Base-by-base conservation (phyloP, 2,888 invertebrate genomes). In the Patella depressa region DNA sequence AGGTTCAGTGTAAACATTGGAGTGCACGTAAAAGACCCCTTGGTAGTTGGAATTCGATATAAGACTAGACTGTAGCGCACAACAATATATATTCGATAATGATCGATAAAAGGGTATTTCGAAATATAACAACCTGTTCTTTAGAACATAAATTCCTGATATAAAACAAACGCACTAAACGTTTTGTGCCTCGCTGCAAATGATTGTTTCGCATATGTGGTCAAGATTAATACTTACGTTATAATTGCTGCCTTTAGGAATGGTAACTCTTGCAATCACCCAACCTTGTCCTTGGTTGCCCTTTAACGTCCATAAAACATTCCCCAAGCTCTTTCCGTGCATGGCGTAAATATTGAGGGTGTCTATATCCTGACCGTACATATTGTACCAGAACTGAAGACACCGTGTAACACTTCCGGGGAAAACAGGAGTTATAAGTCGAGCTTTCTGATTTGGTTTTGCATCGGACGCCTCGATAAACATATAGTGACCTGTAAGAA, bases 401-500 rank as follows among this genome's bases (percentile, higher is more conserved):
- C 89, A 89, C 24, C 77, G 55, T 19, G 86, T 78, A 53, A 72
- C 78, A 71, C 73, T 77, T 9, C 84, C 83, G 9, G 78, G 80
- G 4, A 77, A 80, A 1, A 59, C 73, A 4, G 85, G 88, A 69
- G 87, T 84, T 45, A 87, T 80, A 17, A 88, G 80, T 54, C 85
- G 77, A 17, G 86, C 85, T 34, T 82, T 87, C 53, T 84, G 75
- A 53, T 84, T 84, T 9, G 59, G 59, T 7, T 29, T 75, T 19
- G 78, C 72, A 53, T 81, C 81, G 14, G 93, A 90, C 0, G 94
- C 93, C 85, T 94, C 93, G 75, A 94, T 93, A 87, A 91, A 94
- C 15, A 93, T 93, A 84, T 94, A 94, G 75, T 86, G 84, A 59
- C 88, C 88, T 86, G 71, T 2, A 76, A 81, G 57, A 53, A 53